phyloP scores from a whole-genome alignment of 2,113 vertebrate species.

The Natator depressus region DNA sequence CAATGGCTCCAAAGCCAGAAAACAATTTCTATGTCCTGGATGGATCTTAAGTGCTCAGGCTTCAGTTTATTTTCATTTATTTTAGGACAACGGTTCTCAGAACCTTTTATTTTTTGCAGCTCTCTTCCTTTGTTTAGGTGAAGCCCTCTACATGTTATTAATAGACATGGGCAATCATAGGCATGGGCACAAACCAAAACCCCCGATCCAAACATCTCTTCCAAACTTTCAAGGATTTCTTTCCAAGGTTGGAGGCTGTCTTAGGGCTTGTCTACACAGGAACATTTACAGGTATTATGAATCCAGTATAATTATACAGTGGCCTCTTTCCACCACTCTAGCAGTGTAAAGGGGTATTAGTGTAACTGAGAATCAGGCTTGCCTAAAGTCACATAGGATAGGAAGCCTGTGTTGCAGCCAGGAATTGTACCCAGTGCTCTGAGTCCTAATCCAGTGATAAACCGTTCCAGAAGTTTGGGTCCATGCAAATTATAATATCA shows the following conservation, averaged over 20 bases:
- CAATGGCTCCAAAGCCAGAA: not conserved
- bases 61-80: not conserved
- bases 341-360: not conserved
- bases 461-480: not conserved
- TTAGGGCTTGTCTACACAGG: not conserved
- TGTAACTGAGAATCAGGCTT: conserved; percentile 9
- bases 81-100: not conserved
- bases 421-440: not conserved
- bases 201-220: not conserved
- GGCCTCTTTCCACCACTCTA: too few species aligned
- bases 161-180: not conserved
- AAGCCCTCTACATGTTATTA: not conserved
- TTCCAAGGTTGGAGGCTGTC: not conserved
- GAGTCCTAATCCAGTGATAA: not conserved
- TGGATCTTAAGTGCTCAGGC: not conserved
- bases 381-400: not conserved
- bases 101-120: not conserved
- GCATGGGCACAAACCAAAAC: not conserved
- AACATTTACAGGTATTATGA: not conserved
- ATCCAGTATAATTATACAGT: not conserved
- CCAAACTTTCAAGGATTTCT: not conserved
- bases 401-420: not conserved
- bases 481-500: not conserved
- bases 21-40: not conserved
- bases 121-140: not conserved